Evolutionary conservation across 2,113 vertebrate species (phyloP), one percentile per base, ranked within the genome.

Genomic region (Silurus meridionalis): DNA sequence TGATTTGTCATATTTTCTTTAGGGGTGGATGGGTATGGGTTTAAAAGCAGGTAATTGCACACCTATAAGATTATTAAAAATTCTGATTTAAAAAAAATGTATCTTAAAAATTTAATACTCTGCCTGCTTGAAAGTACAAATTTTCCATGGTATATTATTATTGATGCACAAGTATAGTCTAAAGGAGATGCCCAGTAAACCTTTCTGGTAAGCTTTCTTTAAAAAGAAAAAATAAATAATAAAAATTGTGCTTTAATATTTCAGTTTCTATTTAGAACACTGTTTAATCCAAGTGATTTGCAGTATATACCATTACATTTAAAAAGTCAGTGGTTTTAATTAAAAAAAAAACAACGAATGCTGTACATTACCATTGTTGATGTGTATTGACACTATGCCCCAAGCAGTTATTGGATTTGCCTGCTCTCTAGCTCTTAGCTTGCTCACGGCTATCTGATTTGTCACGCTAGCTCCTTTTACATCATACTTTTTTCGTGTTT

Each of bases 401-500:
- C 11, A 77, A 6, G 48, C 9, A n/a, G 0, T 53, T 75, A 2
- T 23, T 75, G 13, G 37, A 21, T 53, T 77, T 77, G 50, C 21
- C 21, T 72, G 37, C 71, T 74, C 4, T 0, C 71, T 74, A 23
- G 14, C 71, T 52, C 19, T 10, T 4, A 14, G 61, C 61, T 67
- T 81, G 71, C 60, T 53, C n/a, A 60, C 55, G 9, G 25, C 5
- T 11, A 80, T 37, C 77, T 9, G 77, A 53, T 79, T 58, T 2
- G n/a, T 28, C 53, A 21, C 71, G 21, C 7, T 11, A 52, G 48
- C 5, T 75, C 57, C 4, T 80, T 80, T 81, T 81, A 21, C 83
- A 48, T n/a, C 83, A 46, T 64, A 48, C 74, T 74, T 80, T 83
- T 89, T 72, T 52, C 64, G 37, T 89, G 85, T 86, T 89, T 89